These are phyloP conservation scores for Coptotermes formosanus DNA, from an alignment of 1,140 invertebrate genomes.

Conservation along the genomic window DNA sequence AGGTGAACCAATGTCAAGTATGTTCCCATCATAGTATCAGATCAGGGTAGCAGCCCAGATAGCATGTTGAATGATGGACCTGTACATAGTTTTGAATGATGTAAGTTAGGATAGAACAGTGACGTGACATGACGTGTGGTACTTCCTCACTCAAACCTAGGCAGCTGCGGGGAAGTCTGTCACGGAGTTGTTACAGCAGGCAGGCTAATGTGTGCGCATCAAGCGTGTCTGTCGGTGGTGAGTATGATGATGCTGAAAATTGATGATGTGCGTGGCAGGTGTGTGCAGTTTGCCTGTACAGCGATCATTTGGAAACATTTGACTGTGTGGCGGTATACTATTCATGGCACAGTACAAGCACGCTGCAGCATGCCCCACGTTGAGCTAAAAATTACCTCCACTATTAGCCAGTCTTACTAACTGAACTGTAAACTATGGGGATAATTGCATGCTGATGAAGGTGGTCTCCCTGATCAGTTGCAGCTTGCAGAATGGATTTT, in stretches of 20 bases:
- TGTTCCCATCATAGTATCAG: neutral
- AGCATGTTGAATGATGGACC: slow-evolving; percentile 15
- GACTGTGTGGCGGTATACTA: neutral
- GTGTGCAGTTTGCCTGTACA: neutral
- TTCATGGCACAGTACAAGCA: neutral
- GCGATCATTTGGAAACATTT: neutral
- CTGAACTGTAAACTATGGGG: neutral
- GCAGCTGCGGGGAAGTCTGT: slow-evolving; percentile 32
- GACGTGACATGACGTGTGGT: slow-evolving; percentile 30
- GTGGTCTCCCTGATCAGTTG: neutral
- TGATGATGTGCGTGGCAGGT: neutral
- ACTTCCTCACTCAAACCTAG: slow-evolving; percentile 36
- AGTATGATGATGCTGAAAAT: slow-evolving; percentile 25
- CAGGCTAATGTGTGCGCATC: slow-evolving; percentile 29
- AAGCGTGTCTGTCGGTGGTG: slow-evolving; percentile 32
- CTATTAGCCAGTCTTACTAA: slow-evolving; percentile 10
- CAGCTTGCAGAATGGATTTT: neutral
- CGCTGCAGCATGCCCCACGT: neutral
- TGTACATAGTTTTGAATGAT: slow-evolving; percentile 20
- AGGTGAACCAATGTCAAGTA: neutral
- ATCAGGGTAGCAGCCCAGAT: neutral
- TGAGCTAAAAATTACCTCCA: neutral
- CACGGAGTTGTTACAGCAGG: slow-evolving; percentile 29
- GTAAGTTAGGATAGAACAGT: slow-evolving; percentile 26
- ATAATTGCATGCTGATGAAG: neutral